These are phyloP conservation scores for Drosophila conformis DNA, from an alignment of 2,888 invertebrate genomes.

Conservation along the genomic window DNA sequence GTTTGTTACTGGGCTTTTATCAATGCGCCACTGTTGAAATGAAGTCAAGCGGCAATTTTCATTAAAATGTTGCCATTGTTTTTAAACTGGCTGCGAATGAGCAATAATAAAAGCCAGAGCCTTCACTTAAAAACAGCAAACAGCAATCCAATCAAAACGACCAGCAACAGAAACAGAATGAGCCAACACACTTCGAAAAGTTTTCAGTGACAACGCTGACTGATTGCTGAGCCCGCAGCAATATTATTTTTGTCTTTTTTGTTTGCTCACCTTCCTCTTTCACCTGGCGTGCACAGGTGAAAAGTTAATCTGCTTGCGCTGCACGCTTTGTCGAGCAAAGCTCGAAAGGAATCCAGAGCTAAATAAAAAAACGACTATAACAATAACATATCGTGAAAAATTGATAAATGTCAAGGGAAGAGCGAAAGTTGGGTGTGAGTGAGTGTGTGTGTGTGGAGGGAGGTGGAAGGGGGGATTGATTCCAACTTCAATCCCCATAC, in stretches of 20 bases:
- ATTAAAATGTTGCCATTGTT: conserved; percentile 80
- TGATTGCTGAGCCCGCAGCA: conserved; percentile 65
- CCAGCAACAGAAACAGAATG: conserved; percentile 25
- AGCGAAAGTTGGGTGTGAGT: neutral
- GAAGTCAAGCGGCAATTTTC: conserved; percentile 82
- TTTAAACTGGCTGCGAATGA: conserved; percentile 72
- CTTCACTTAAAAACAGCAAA: conserved; percentile 65
- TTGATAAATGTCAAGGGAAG: conserved; percentile 71
- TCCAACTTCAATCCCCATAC: conserved; percentile 51
- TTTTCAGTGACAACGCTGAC: conserved; percentile 62
- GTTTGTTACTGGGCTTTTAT: conserved; percentile 42
- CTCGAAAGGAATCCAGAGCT: conserved; percentile 27
- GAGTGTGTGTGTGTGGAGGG: neutral
- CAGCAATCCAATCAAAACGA: conserved; percentile 79
- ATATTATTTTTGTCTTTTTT: neutral
- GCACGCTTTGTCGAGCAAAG: conserved; percentile 77
- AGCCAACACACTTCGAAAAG: conserved; percentile 22
- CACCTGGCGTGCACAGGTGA: conserved; percentile 61
- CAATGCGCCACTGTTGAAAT: conserved; percentile 63
- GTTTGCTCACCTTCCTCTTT: conserved; percentile 6
- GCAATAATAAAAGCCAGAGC: conserved; percentile 72
- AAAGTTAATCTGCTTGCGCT: conserved; percentile 79
- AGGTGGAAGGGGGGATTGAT: neutral
- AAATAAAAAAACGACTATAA: conserved; percentile 5
- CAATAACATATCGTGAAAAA: conserved; percentile 65